phyloP scores from a whole-genome alignment of 1,140 invertebrate genomes.

The Cydia strobilella region DNA sequence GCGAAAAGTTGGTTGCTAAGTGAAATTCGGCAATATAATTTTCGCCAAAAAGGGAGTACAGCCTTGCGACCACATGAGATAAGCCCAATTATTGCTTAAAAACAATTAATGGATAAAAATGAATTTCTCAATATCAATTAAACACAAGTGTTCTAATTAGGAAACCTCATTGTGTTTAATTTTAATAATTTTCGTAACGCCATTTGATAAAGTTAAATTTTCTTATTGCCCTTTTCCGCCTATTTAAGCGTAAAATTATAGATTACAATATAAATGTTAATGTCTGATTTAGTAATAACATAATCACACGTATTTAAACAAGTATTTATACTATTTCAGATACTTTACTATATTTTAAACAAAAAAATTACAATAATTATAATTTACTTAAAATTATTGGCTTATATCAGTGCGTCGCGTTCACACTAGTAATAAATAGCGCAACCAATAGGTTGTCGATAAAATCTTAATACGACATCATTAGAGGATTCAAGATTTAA shows the following conservation, averaged over 20 bases:
- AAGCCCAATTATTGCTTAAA: slow-evolving; percentile 1
- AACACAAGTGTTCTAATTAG: neutral
- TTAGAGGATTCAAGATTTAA: neutral
- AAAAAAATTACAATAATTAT: neutral
- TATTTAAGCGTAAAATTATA: neutral
- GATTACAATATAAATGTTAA: neutral
- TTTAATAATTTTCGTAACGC: slow-evolving; percentile 12
- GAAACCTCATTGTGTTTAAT: neutral
- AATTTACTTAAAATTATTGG: neutral
- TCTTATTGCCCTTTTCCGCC: slow-evolving; percentile 7
- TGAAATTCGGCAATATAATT: no score
- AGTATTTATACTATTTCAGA: neutral
- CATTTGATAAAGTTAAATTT: slow-evolving; percentile 14
- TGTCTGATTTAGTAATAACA: neutral
- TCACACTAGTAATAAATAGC: neutral
- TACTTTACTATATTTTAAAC: neutral
- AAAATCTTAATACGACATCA: neutral
- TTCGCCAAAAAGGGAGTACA: no score
- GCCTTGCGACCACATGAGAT: neutral
- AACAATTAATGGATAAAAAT: slow-evolving; percentile 3
- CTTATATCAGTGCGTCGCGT: neutral
- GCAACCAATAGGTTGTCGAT: neutral
- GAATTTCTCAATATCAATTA: slow-evolving; percentile 2
- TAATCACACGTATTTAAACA: neutral
- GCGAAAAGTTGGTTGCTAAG: no score